Percentiles rank a stretch among this genome's conserved stretches.
These are phyloP conservation scores for Hucho hucho DNA, from an alignment of 2,113 vertebrate genomes.

Conservation along the genomic window DNA sequence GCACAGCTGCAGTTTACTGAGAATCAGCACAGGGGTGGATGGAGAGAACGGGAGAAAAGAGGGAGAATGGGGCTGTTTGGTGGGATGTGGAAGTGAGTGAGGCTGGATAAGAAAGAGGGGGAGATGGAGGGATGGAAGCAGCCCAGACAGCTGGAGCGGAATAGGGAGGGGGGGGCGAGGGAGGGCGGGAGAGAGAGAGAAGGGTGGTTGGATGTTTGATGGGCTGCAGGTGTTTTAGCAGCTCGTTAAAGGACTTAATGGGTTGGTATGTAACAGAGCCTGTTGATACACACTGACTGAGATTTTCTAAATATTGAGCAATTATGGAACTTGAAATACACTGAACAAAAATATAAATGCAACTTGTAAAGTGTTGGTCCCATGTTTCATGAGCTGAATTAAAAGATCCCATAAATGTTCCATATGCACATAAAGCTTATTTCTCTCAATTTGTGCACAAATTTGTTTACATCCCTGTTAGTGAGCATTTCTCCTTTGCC, in stretches of 20 bases:
- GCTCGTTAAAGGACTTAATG: background rate
- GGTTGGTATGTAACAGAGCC: background rate
- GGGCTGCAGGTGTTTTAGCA: background rate
- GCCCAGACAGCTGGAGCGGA: slow-evolving; percentile 47
- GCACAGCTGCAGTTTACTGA: slow-evolving; percentile 52
- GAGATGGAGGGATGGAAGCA: slow-evolving; percentile 32
- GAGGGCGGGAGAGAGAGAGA: slow-evolving; percentile 20
- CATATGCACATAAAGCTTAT: too few species aligned
- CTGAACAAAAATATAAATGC: too few species aligned
- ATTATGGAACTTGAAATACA: too few species aligned
- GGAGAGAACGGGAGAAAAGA: background rate
- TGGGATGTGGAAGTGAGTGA: slow-evolving; percentile 10
- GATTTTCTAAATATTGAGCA: too few species aligned
- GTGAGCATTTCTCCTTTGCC: too few species aligned
- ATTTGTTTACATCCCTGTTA: too few species aligned
- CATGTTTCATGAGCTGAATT: too few species aligned
- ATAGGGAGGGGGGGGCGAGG: slow-evolving; percentile 13
- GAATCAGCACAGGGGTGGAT: slow-evolving; percentile 16
- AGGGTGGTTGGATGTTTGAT: background rate
- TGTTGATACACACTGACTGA: background rate
- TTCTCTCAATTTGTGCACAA: too few species aligned
- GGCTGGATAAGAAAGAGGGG: slow-evolving; percentile 12
- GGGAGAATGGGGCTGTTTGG: background rate
- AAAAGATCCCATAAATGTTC: too few species aligned
- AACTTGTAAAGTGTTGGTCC: too few species aligned